Base-by-base conservation (phyloP, 1,140 invertebrate species). In the Brachionus sp. region DNA sequence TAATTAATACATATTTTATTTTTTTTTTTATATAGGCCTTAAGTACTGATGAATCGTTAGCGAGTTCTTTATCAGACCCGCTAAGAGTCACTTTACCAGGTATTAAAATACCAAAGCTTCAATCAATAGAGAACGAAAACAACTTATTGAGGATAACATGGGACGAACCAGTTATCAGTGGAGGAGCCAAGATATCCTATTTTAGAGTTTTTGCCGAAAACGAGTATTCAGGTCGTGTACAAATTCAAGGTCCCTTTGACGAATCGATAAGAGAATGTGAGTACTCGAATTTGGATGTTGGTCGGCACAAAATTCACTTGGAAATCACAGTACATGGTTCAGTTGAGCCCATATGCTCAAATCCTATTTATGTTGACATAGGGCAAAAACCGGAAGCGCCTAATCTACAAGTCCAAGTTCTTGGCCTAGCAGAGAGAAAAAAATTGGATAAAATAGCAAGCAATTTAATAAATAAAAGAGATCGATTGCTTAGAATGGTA, bases 171-270 rank as follows among this genome's bases (percentile, higher is more conserved):
- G 85, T 86, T 77, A 84, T 86, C 33, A 88, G 88, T 4, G 88
- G 88, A 19, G 87, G 87, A 3, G 86, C 87, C 83, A 89, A 88
- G 83, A 85, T 89, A 77, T 89, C 88, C 84, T 87, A 89, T 77
- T 89, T 86, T 84, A 87, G 86, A 85, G 88, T 89, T 16, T 62
- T 80, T 12, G 50, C 77, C 1, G 77, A 80, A 42, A 42, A 39
- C 42, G 53, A 80, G 5, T 13, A 80, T n/a, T 39, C 46, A 0
- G 77, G 77, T 66, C 46, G 39, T 19, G 50, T 44, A 25, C 25
- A 57, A 62, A 80, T 80, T 39, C 77, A 80, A 29, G 77, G 77
- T 13, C 77, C 77, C 0, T 66, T 80, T 37, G 77, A 80, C 19
- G 39, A 62, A 12, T 42, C 33, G 6, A 80, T 80, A 35, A 12